Evolutionary conservation across 2,797 vertebrate genomes (phyloP).

Genomic region (Cacajao melanocephalus): DNA sequence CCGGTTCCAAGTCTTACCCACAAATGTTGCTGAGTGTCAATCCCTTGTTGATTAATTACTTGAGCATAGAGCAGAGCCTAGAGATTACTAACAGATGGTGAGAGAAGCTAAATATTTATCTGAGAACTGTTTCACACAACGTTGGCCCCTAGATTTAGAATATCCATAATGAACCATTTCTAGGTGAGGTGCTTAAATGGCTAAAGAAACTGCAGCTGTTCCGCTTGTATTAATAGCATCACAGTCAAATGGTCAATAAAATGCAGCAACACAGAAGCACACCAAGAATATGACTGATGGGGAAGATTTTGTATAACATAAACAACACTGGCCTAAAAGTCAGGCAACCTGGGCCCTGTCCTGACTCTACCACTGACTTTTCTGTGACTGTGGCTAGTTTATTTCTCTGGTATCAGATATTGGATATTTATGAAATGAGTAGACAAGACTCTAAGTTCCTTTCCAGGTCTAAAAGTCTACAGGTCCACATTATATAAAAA

Average conservation of each 20-base stretch:
- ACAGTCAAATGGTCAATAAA: constrained; percentile 24
- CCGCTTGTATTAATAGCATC: background rate
- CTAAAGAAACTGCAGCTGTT: constrained; percentile 29
- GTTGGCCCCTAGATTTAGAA: constrained; percentile 21
- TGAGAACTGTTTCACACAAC: constrained; percentile 8
- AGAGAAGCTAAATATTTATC: constrained; percentile 36
- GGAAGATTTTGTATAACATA: background rate
- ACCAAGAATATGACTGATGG: background rate
- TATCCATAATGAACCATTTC: constrained; percentile 22
- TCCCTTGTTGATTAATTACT: constrained; percentile 31
- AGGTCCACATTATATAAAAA: constrained; percentile 11
- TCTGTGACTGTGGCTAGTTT: background rate
- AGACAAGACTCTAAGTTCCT: background rate
- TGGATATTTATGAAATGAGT: background rate
- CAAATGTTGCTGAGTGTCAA: constrained; percentile 9
- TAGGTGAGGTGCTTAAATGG: background rate
- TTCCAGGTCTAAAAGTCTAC: background rate
- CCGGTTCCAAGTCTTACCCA: background rate
- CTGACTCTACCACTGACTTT: background rate
- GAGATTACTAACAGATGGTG: background rate
- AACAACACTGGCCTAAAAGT: background rate
- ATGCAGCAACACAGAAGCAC: background rate
- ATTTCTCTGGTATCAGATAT: background rate
- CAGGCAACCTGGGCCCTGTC: background rate
- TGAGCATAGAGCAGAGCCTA: background rate